Conservation (phyloP, 2,888 invertebrate genomes). For the Habroteleia sp. region DNA sequence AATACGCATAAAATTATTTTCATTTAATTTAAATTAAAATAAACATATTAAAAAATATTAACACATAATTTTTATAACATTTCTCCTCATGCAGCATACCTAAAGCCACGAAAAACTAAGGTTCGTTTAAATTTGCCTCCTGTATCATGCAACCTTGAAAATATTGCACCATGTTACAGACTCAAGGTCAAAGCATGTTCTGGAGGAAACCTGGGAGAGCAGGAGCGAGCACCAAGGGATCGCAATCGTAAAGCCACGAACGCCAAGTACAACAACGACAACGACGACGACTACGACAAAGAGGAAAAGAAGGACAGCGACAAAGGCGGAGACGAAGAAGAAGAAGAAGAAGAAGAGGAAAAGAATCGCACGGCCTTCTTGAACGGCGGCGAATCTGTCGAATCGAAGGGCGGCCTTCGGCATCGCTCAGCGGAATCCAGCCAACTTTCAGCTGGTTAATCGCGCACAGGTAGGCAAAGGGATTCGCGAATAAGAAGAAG, state of each 20-base stretch:
- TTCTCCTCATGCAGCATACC: constrained; percentile 50
- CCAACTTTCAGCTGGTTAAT: constrained; percentile 72
- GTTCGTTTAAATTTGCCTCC: constrained; percentile 58
- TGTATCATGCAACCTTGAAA: constrained; percentile 63
- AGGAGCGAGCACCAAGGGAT: constrained; percentile 50
- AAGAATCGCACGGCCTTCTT: constrained; percentile 59
- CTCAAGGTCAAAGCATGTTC: constrained; percentile 63
- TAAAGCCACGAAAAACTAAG: constrained; percentile 51
- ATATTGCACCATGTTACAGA: constrained; percentile 62
- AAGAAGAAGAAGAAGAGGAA: constrained; percentile 52
- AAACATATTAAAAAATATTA: no score
- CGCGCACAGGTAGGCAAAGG: constrained; percentile 73
- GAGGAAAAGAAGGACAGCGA: constrained; percentile 30
- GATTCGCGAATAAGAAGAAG: constrained; percentile 62
- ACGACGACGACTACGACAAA: constrained; percentile 44
- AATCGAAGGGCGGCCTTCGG: constrained; percentile 68
- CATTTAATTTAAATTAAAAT: no score
- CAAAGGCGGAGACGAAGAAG: constrained; percentile 42
- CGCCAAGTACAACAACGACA: constrained; percentile 44
- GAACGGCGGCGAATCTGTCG: constrained; percentile 65
- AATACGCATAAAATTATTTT: no score
- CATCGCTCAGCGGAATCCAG: constrained; percentile 69
- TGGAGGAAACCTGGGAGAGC: constrained; percentile 54
- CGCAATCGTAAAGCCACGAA: constrained; percentile 63
- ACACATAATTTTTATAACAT: no score